These are phyloP conservation scores for Darwinula stevensoni DNA, from an alignment of 2,888 invertebrate genomes.

Conservation along the genomic window DNA sequence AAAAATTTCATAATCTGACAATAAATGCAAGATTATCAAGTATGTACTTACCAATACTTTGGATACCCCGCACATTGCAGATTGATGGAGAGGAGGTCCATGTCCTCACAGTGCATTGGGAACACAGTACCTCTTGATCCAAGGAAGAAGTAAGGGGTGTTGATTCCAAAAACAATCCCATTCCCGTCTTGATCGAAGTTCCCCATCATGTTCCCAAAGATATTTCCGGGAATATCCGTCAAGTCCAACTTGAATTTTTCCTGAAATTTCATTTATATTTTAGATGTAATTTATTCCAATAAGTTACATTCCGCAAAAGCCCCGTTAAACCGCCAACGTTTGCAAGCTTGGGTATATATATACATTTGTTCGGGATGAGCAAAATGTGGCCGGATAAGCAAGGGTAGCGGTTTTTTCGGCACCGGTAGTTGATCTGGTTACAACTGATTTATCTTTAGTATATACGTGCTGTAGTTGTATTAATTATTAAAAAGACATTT, in stretches of 20 bases:
- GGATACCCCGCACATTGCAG: constrained; percentile 2
- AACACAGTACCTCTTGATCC: constrained; percentile 2
- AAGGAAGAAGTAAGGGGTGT: constrained; percentile 2
- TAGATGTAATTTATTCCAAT: constrained; percentile 2
- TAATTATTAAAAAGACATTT: constrained; percentile 2
- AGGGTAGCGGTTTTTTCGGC: constrained; percentile 2
- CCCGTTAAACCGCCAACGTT: constrained; percentile 2
- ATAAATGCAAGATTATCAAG: constrained; percentile 2
- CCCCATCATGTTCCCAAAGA: constrained; percentile 2
- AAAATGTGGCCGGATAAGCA: constrained; percentile 2
- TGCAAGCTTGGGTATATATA: constrained; percentile 2
- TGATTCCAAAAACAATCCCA: constrained; percentile 2
- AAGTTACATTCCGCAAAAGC: constrained; percentile 2
- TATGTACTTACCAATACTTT: constrained; percentile 2
- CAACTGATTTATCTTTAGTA: constrained; percentile 1
- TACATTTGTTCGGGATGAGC: constrained; percentile 2
- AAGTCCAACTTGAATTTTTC: constrained; percentile 2
- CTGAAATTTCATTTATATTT: constrained; percentile 2
- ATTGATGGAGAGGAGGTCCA: constrained; percentile 2
- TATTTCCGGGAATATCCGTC: constrained; percentile 2
- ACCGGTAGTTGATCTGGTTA: constrained; percentile 2
- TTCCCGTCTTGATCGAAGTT: constrained; percentile 2
- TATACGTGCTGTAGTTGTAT: constrained; percentile 2
- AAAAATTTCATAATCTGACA: constrained; percentile 2
- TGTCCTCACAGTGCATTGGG: constrained; percentile 2